Evolutionary conservation across 2,888 invertebrate species (phyloP).

Genomic region (Zaprionus obscuricornis): DNA sequence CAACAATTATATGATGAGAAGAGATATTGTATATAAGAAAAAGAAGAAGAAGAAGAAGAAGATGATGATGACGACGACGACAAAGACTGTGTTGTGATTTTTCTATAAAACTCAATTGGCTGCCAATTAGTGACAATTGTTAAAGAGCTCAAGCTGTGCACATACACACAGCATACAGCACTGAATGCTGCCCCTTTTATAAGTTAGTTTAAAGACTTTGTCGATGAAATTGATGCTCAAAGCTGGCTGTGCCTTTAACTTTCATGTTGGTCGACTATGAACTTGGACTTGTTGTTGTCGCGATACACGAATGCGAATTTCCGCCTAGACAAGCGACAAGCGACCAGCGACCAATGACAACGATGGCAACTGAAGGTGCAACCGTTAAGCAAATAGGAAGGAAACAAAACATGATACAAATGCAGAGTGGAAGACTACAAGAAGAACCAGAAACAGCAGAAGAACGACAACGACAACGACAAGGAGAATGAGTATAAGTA

Average conservation of each 20-base stretch:
- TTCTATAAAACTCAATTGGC: constrained; percentile 38
- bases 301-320: constrained; percentile 35
- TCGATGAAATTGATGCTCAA: too few relatives aligned
- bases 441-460: constrained; percentile 17
- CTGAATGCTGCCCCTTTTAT: too few relatives aligned
- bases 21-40: too few relatives aligned
- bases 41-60: not conserved
- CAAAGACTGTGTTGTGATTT: constrained; percentile 14
- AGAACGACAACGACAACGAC: too few relatives aligned
- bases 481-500: too few relatives aligned
- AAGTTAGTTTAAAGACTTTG: too few relatives aligned
- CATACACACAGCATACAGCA: too few relatives aligned
- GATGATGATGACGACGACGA: too few relatives aligned
- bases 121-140: constrained; percentile 60
- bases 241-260: too few relatives aligned
- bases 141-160: constrained; percentile 18
- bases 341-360: not conserved
- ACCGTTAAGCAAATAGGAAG: constrained; percentile 77
- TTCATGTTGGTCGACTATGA: too few relatives aligned
- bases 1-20: too few relatives aligned
- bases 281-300: too few relatives aligned
- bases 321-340: constrained; percentile 40
- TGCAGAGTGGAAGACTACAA: constrained; percentile 6
- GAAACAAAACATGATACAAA: constrained; percentile 49
- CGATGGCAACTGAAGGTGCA: not conserved